These are phyloP conservation scores for Drosophila obscura DNA, from an alignment of 1,140 invertebrate genomes.

Conservation along the genomic window DNA sequence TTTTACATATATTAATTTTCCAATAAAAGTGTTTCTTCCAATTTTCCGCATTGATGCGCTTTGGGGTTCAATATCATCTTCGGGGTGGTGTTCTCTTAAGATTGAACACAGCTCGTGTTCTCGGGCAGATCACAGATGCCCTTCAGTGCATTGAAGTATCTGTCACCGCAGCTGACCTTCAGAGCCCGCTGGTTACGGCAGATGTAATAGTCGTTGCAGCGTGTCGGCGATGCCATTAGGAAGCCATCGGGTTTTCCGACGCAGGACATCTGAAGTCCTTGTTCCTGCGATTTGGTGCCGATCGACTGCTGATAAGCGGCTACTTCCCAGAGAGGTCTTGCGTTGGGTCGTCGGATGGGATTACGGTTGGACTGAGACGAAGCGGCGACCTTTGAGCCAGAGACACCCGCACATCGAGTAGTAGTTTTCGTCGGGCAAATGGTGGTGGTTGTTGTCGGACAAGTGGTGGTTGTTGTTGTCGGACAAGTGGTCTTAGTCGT, in stretches of 20 bases:
- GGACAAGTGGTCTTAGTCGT: not conserved
- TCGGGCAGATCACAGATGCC: constrained; percentile 72
- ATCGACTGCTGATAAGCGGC: constrained; percentile 1
- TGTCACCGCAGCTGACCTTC: constrained; percentile 62
- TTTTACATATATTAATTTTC: not conserved
- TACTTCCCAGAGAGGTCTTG: constrained; percentile 37
- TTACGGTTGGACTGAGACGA: constrained; percentile 19
- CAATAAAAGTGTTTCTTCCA: not conserved
- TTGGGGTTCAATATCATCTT: not conserved
- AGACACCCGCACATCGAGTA: constrained; percentile 7
- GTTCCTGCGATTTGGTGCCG: constrained; percentile 1
- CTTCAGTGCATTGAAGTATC: constrained; percentile 67
- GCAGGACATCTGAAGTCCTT: constrained; percentile 40
- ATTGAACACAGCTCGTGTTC: constrained; percentile 65
- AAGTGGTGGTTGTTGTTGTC: constrained; percentile 9
- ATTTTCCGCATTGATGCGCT: constrained; percentile 7
- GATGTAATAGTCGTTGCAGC: constrained; percentile 73
- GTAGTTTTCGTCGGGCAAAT: constrained; percentile 17
- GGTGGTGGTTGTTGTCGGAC: not conserved
- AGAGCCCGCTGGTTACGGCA: constrained; percentile 57
- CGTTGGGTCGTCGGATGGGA: constrained; percentile 27
- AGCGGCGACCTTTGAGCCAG: constrained; percentile 2
- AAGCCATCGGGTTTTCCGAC: constrained; percentile 62
- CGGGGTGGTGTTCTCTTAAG: constrained; percentile 19
- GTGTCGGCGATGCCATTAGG: constrained; percentile 57